These are phyloP conservation scores for Anadara kagoshimensis DNA, from an alignment of 1,140 invertebrate genomes.

Conservation along the genomic window DNA sequence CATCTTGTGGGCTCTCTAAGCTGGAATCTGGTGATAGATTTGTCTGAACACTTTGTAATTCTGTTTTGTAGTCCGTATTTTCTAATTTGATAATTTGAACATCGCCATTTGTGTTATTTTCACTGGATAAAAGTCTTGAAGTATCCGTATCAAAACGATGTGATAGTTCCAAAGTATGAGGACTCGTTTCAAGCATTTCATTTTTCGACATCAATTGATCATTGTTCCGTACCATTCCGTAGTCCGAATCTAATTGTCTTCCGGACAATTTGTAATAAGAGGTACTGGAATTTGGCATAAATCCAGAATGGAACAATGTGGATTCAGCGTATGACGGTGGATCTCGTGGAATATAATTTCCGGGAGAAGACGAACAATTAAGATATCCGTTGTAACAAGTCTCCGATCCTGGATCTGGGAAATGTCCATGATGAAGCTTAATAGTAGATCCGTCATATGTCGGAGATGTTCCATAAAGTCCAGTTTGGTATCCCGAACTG, in stretches of 20 bases:
- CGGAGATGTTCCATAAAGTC: conserved; percentile 47
- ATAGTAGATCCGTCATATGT: conserved; percentile 51
- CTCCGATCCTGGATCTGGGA: conserved; percentile 42
- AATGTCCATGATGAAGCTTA: conserved; percentile 55
- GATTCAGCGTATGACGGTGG: conserved; percentile 61
- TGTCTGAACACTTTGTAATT: conserved; percentile 34
- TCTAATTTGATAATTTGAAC: conserved; percentile 42
- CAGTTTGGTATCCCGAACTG: conserved; percentile 47
- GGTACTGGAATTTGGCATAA: conserved; percentile 43
- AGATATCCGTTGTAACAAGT: conserved; percentile 51
- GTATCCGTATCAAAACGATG: conserved; percentile 41
- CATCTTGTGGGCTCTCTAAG: conserved; percentile 20
- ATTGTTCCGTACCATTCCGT: conserved; percentile 12
- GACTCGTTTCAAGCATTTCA: conserved; percentile 37
- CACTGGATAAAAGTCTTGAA: conserved; percentile 13
- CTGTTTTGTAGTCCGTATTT: conserved; percentile 43
- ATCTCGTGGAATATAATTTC: conserved; percentile 51
- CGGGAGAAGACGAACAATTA: conserved; percentile 34
- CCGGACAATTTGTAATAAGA: conserved; percentile 54
- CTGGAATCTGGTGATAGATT: conserved; percentile 25
- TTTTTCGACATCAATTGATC: conserved; percentile 44
- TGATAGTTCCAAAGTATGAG: conserved; percentile 16
- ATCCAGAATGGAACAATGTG: conserved; percentile 55
- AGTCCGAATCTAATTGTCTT: conserved; percentile 27
- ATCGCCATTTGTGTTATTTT: conserved; percentile 17